Evolutionary conservation across 2,113 vertebrate genomes (phyloP).

Genomic region (Leptodactylus fuscus): DNA sequence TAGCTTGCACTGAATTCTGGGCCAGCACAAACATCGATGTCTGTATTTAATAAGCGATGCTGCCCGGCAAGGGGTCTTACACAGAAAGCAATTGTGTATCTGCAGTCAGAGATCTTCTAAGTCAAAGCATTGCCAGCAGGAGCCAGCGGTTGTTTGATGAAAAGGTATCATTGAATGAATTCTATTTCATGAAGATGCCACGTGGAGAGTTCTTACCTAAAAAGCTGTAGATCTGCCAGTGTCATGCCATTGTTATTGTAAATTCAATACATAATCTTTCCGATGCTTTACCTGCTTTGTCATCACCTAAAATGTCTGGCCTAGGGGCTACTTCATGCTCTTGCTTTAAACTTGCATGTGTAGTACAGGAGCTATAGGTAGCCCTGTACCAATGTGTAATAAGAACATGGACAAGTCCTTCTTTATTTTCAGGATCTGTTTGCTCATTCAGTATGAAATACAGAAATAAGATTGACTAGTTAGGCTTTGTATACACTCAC

Average conservation of each 20-base stretch:
- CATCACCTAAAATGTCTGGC: neutral
- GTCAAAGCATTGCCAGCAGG: neutral
- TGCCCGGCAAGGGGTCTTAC: neutral
- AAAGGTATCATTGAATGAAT: constrained; percentile 7
- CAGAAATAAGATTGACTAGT: too few species aligned
- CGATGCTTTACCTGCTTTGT: neutral
- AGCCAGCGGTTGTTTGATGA: neutral
- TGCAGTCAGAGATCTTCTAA: neutral
- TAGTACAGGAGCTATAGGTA: too few species aligned
- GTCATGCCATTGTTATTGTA: neutral
- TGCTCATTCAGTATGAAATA: too few species aligned
- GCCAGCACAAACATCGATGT: constrained; percentile 2
- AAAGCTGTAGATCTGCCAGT: neutral
- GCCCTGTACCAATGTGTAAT: too few species aligned
- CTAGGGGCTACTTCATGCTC: neutral
- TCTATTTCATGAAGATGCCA: neutral
- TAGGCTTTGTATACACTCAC: too few species aligned
- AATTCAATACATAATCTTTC: neutral
- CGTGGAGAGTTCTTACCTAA: neutral
- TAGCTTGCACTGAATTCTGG: constrained; percentile 15
- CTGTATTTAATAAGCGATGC: constrained; percentile 12
- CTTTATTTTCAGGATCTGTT: too few species aligned
- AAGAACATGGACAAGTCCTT: too few species aligned
- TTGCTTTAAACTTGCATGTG: too few species aligned
- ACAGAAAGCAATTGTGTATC: constrained; percentile 1